Base-by-base conservation (phyloP, 2,888 invertebrate species). In the Seira musarum region DNA sequence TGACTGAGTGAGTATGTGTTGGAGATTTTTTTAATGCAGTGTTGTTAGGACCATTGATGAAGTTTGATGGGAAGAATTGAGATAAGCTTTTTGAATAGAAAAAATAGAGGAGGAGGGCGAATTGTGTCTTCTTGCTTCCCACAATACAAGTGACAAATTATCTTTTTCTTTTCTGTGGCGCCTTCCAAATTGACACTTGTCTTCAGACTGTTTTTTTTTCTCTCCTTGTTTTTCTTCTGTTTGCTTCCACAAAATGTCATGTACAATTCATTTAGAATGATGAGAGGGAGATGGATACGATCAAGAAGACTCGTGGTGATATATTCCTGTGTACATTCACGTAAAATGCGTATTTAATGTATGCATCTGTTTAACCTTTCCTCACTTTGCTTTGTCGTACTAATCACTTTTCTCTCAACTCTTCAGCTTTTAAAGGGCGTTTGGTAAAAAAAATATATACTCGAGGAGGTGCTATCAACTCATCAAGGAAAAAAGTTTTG, bases 111-210 rank as follows among this genome's bases (percentile, higher is more conserved):
- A 61, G 61, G 53, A 53, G 79, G 35, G 69, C 35, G 73, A 80
- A 57, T 74, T 25, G 73, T 80, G 69, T 61, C 22, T 13, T 73
- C 73, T 80, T 53, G 57, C 69, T 69, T 80, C 80, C 80, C 80
- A 80, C 80, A 40, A 40, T 40, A 40, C 40, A 82, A 80, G 76
- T 82, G 82, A 82, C 82, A 82, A 82, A 82, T 82, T 82, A 82
- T 82, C 76, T 75, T 73, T 80, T 80, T 80, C 80, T 80, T 77
- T 69, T 80, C 69, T 80, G 71, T 82, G 82, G 82, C 82, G 82
- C 82, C 82, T 80, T 82, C 75, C 76, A 75, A 82, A 82, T 82
- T 82, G 82, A 82, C 82, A 82, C 82, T 82, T 80, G 82, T 82
- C 82, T 82, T 82, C 78, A 76, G 71, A 79, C 57, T 66, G 64